Conservation (phyloP, 2,888 invertebrate species). For the Phoronis australis region DNA sequence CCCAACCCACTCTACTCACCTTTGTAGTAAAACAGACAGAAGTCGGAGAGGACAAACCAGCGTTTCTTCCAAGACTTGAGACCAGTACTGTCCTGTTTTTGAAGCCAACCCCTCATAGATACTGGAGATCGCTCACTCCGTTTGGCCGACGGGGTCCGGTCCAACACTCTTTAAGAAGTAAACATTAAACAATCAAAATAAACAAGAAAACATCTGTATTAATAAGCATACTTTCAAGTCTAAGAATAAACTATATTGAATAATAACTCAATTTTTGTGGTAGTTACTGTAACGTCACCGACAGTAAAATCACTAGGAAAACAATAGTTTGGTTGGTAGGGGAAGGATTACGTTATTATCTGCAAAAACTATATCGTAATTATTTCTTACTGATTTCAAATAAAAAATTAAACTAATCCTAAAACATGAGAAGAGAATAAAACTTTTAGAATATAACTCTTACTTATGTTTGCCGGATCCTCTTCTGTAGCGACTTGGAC, state of each 20-base stretch:
- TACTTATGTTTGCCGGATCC: too few relatives aligned
- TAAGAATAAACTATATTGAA: constrained; percentile 1
- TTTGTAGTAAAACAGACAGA: constrained; percentile 91
- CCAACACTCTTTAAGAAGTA: too few relatives aligned
- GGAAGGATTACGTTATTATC: too few relatives aligned
- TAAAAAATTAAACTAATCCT: too few relatives aligned
- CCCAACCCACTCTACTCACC: constrained; percentile 55
- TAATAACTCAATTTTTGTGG: constrained; percentile 12
- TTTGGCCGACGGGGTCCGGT: constrained; percentile 70
- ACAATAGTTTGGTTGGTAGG: too few relatives aligned
- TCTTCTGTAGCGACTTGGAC: too few relatives aligned
- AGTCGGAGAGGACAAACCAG: constrained; percentile 91
- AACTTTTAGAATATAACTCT: too few relatives aligned
- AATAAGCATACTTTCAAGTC: background rate
- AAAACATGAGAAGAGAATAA: too few relatives aligned
- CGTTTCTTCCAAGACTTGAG: constrained; percentile 90
- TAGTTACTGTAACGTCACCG: constrained; percentile 5
- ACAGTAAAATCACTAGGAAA: background rate
- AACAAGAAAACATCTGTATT: background rate
- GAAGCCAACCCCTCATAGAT: constrained; percentile 80
- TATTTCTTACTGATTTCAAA: too few relatives aligned
- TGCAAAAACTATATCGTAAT: too few relatives aligned
- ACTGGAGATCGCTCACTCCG: constrained; percentile 79
- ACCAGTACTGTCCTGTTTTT: constrained; percentile 79
- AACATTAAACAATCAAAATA: constrained; percentile 9